phyloP scores from a whole-genome alignment of 2,888 invertebrate species.

The Papilio gigon region DNA sequence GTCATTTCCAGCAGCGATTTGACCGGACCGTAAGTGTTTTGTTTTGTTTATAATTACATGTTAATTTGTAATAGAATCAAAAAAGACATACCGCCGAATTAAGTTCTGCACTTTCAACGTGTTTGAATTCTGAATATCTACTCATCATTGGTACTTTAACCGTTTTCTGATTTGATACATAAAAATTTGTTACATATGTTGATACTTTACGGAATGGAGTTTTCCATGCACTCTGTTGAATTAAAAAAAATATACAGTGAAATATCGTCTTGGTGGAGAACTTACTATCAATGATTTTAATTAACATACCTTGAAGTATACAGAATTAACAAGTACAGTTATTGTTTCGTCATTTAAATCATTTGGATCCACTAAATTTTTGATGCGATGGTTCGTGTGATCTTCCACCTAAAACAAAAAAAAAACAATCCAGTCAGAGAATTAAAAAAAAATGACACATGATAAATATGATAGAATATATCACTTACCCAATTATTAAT shows the following conservation, averaged over 20 bases:
- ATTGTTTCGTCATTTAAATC: background rate
- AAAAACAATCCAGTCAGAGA: background rate
- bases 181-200: background rate
- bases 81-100: background rate
- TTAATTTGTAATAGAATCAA: background rate
- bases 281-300: background rate
- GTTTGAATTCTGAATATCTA: background rate
- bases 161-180: background rate
- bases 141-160: constrained; percentile 11
- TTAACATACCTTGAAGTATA: constrained; percentile 27
- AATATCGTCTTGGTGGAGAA: background rate
- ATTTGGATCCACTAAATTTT: constrained; percentile 1
- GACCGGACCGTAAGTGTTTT: too few relatives aligned
- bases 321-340: constrained; percentile 16
- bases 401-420: constrained; percentile 28
- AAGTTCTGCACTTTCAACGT: constrained; percentile 5
- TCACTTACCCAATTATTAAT: constrained; percentile 86
- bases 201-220: background rate
- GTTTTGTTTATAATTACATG: background rate
- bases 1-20: too few relatives aligned
- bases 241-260: background rate
- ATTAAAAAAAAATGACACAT: background rate
- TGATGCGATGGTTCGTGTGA: constrained; percentile 21
- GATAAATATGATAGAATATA: background rate
- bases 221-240: constrained; percentile 3